Conservation (phyloP, 37 sponge, comb jelly and placozoan species). For the Cladorhizidae sp. region DNA sequence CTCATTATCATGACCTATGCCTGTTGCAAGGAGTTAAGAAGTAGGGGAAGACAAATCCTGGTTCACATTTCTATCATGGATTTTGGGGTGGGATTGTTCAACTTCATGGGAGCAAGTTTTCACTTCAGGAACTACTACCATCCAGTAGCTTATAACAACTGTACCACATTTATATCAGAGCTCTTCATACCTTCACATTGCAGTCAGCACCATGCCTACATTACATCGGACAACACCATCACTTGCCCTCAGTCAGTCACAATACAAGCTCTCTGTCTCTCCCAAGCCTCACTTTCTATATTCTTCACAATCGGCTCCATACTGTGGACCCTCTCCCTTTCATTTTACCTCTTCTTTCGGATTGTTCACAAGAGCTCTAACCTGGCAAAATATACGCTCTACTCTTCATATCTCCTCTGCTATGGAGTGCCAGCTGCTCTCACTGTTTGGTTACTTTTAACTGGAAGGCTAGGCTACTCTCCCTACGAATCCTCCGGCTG, state of each 20-base stretch:
- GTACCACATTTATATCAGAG: neutral
- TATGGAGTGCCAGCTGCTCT: constrained; percentile 53
- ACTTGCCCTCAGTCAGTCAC: constrained; percentile 1
- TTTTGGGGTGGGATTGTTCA: constrained; percentile 35
- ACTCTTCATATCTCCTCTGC: constrained; percentile 34
- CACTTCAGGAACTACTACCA: constrained; percentile 41
- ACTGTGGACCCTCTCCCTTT: constrained; percentile 41
- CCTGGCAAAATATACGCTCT: neutral
- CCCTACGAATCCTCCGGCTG: constrained; percentile 73
- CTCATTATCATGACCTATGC: constrained; percentile 64
- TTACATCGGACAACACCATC: neutral
- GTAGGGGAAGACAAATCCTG: constrained; percentile 56
- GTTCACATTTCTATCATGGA: constrained; percentile 77
- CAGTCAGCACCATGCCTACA: neutral
- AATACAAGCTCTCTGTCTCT: constrained; percentile 16
- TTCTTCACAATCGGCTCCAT: constrained; percentile 45
- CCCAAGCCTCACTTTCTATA: constrained; percentile 31
- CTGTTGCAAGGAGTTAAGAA: constrained; percentile 50
- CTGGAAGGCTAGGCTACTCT: constrained; percentile 55
- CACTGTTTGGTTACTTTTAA: constrained; percentile 40
- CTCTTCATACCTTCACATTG: neutral
- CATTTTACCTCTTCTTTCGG: constrained; percentile 38
- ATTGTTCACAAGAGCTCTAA: constrained; percentile 20
- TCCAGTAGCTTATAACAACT: neutral
- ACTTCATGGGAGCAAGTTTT: constrained; percentile 37